phyloP scores from a whole-genome alignment of 1,140 invertebrate genomes.

The Halictus rubicundus region DNA sequence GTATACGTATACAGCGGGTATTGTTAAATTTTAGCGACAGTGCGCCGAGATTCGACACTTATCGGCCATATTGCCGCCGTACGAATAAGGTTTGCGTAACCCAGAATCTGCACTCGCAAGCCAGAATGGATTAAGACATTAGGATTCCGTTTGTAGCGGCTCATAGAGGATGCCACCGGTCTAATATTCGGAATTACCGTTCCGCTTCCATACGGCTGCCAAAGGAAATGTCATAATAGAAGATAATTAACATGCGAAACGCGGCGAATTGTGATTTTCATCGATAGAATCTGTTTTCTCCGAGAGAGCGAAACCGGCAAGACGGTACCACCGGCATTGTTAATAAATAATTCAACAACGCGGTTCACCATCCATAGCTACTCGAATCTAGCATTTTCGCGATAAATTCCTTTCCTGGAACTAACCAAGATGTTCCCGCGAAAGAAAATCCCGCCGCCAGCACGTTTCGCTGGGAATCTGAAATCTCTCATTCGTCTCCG shows the following conservation, averaged over 20 bases:
- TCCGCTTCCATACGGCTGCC: slow-evolving; percentile 25
- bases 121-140: slow-evolving; percentile 46
- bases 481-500: too few relatives aligned
- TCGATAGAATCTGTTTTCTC: neutral
- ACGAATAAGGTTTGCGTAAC: slow-evolving; percentile 26
- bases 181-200: slow-evolving; percentile 21
- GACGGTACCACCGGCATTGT: too few relatives aligned
- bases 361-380: too few relatives aligned
- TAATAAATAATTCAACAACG: too few relatives aligned
- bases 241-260: slow-evolving; percentile 36
- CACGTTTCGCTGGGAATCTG: too few relatives aligned
- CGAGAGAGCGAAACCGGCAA: too few relatives aligned
- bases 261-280: neutral
- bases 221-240: slow-evolving; percentile 25
- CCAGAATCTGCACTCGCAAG: slow-evolving; percentile 11
- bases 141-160: slow-evolving; percentile 39
- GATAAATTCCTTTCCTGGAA: too few relatives aligned
- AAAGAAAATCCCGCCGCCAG: too few relatives aligned
- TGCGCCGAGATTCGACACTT: neutral
- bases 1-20: too few relatives aligned
- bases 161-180: slow-evolving; percentile 1
- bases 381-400: too few relatives aligned
- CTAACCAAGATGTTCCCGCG: too few relatives aligned
- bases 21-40: too few relatives aligned
- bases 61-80: neutral